Percentiles rank a stretch among this genome's conserved stretches.
Conservation (phyloP, 2,113 vertebrate species). For the Bos javanicus region DNA sequence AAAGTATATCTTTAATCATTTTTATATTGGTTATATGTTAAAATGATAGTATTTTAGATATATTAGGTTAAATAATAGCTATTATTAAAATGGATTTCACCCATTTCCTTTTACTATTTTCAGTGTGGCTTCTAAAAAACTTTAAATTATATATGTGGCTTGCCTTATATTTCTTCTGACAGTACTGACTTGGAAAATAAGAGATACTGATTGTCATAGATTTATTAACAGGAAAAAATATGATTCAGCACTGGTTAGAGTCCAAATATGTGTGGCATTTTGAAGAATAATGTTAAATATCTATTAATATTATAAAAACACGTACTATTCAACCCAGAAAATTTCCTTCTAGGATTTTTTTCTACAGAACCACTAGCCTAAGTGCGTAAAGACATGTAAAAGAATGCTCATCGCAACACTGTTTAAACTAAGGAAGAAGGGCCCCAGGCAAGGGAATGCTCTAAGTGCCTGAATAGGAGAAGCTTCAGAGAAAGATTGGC, state of each 20-base stretch:
- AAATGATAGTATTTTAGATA: background rate
- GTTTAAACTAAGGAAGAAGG: background rate
- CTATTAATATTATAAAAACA: background rate
- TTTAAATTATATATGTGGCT: background rate
- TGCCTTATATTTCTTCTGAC: background rate
- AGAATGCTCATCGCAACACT: background rate
- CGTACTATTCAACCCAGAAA: background rate
- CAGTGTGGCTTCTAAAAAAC: background rate
- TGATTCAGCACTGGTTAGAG: background rate
- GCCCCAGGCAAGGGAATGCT: background rate
- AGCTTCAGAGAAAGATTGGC: background rate
- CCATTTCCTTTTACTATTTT: background rate
- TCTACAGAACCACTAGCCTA: background rate
- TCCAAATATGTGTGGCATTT: background rate
- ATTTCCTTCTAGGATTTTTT: background rate
- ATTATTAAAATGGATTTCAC: background rate
- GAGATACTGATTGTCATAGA: background rate
- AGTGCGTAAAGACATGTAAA: background rate
- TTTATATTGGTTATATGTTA: background rate
- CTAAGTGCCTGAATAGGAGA: background rate
- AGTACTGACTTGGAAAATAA: background rate
- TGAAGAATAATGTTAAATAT: background rate
- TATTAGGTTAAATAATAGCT: background rate
- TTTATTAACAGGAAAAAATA: background rate
- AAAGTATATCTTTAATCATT: background rate